A percentile compares a stretch with the other conserved stretches of the same genome.
phyloP scores from a whole-genome alignment of 2,113 vertebrate species.

The Xiphophorus hellerii region DNA sequence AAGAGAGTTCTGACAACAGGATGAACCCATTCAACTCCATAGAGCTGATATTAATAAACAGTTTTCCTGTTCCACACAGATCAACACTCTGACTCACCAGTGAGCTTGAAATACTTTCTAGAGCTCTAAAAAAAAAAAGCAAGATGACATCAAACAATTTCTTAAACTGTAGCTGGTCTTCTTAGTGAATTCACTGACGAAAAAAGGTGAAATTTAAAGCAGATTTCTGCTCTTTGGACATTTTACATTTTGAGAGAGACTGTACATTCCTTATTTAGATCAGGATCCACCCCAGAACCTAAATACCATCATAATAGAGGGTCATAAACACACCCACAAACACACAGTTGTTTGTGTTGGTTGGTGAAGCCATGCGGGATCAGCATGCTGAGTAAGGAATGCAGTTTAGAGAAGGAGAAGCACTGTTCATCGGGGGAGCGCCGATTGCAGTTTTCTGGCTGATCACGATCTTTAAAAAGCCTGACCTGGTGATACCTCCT shows the following conservation, averaged over 20 bases:
- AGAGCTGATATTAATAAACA: neutral
- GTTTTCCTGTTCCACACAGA: neutral
- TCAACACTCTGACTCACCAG: neutral
- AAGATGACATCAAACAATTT: neutral
- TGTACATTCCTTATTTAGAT: constrained; percentile 24
- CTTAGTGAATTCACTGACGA: neutral
- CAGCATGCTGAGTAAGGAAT: constrained; percentile 32
- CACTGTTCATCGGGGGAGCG: constrained; percentile 8
- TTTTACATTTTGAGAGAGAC: neutral
- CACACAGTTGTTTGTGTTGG: constrained; percentile 13
- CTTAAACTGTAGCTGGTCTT: neutral
- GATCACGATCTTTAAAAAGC: too few species aligned
- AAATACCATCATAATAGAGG: constrained; percentile 35
- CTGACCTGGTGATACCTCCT: too few species aligned
- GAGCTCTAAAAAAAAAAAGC: neutral
- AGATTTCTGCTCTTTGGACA: neutral
- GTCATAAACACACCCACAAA: constrained; percentile 36
- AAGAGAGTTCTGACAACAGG: neutral
- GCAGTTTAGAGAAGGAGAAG: constrained; percentile 20
- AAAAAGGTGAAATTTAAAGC: neutral
- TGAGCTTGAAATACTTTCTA: neutral
- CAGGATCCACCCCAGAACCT: constrained; percentile 16
- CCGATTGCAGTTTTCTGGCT: too few species aligned
- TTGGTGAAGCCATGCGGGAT: constrained; percentile 33
- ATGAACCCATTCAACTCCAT: neutral